Percentiles rank a stretch among this genome's conserved stretches.
Evolutionary conservation across 2,888 invertebrate genomes (phyloP).

Genomic region (Nebria salina): DNA sequence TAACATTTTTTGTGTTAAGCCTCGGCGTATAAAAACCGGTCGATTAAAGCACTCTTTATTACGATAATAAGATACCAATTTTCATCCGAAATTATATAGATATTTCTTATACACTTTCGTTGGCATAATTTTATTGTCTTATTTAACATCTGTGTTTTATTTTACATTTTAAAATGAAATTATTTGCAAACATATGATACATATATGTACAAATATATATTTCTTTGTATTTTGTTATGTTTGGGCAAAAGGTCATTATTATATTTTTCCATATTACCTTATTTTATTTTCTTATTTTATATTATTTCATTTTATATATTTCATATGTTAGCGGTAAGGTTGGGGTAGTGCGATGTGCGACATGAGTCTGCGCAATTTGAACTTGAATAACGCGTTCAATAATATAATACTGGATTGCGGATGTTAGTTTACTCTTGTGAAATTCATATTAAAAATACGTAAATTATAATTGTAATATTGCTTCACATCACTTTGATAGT

Average conservation of each 20-base stretch:
- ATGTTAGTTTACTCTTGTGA: neutral
- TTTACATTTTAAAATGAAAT: neutral
- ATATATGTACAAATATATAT: no score
- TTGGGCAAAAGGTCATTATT: no score
- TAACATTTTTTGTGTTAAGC: neutral
- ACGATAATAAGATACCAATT: conserved; percentile 1
- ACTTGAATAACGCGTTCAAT: neutral
- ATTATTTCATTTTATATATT: neutral
- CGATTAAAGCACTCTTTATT: neutral
- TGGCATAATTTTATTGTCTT: neutral
- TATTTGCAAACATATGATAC: neutral
- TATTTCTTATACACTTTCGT: neutral
- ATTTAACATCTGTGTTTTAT: neutral
- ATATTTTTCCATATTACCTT: no score
- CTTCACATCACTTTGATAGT: neutral
- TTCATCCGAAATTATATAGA: neutral
- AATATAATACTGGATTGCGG: conserved; percentile 1
- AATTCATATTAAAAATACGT: neutral
- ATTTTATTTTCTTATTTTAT: neutral
- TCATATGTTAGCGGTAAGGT: neutral
- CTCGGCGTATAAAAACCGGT: neutral
- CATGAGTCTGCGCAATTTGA: neutral
- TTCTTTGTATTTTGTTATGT: no score
- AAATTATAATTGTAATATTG: neutral
- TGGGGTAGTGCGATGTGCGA: neutral